Evolutionary conservation across 2,797 vertebrate genomes (phyloP).

Genomic region (Naso thynnoides): DNA sequence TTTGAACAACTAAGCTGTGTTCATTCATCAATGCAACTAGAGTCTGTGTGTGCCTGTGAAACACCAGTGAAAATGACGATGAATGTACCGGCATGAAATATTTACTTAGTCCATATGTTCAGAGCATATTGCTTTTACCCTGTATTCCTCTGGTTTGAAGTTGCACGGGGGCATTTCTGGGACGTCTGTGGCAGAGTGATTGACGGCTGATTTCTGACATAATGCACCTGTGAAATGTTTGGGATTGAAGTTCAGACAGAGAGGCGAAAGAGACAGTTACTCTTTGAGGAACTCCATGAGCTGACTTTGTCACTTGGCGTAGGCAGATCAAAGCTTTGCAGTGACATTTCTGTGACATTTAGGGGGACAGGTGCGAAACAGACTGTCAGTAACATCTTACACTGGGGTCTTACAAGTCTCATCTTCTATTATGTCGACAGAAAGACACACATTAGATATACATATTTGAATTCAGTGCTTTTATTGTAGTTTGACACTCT

Average conservation of each 20-base stretch:
- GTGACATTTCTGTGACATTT: background rate
- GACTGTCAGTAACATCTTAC: background rate
- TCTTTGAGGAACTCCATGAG: background rate
- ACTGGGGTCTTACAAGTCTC: background rate
- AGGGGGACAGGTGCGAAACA: background rate
- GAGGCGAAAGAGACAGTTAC: background rate
- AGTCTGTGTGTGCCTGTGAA: background rate
- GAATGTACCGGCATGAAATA: background rate
- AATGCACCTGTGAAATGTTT: constrained; percentile 73
- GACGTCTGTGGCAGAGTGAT: constrained; percentile 53
- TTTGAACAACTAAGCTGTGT: background rate
- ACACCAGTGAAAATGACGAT: background rate
- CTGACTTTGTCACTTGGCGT: background rate
- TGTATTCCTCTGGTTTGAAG: constrained; percentile 88
- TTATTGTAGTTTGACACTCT: background rate
- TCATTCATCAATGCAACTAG: background rate
- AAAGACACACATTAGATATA: background rate
- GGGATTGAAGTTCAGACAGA: background rate
- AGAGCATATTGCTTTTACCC: constrained; percentile 79
- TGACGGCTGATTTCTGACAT: constrained; percentile 76
- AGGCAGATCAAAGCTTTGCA: background rate
- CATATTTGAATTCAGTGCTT: background rate
- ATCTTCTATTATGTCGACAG: background rate
- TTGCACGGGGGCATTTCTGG: constrained; percentile 90
- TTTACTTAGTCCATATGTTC: background rate